These are phyloP conservation scores for Heterohyrax brucei DNA, from an alignment of 2,797 vertebrate species.

Conservation along the genomic window DNA sequence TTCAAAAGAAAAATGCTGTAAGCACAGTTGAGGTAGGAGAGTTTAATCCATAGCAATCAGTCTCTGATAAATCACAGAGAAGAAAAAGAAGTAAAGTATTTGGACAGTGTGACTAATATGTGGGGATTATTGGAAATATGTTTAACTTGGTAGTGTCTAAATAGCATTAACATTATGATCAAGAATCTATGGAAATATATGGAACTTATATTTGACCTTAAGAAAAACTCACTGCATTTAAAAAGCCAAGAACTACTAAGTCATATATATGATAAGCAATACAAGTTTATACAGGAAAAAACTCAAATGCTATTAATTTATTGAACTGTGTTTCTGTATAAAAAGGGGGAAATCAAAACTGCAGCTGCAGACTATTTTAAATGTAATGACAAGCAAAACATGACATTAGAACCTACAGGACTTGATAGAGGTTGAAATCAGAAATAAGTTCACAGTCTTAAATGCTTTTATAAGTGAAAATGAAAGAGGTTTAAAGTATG, in stretches of 20 bases:
- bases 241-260: background rate
- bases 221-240: background rate
- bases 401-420: background rate
- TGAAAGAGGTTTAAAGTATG: background rate
- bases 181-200: background rate
- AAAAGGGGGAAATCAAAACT: background rate
- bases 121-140: background rate
- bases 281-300: background rate
- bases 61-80: background rate
- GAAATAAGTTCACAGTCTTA: conserved; percentile 16
- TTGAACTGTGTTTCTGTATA: background rate
- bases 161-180: background rate
- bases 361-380: background rate
- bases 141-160: background rate
- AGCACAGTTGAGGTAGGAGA: background rate
- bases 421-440: background rate
- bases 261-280: background rate
- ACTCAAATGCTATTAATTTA: background rate
- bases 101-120: background rate
- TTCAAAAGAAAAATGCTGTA: background rate
- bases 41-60: background rate
- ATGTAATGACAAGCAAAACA: conserved; percentile 8
- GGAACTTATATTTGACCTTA: background rate
- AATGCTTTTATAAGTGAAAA: background rate
- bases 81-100: background rate